Evolutionary conservation across 2,888 invertebrate genomes (phyloP).

Genomic region (Clistopyga incitator): DNA sequence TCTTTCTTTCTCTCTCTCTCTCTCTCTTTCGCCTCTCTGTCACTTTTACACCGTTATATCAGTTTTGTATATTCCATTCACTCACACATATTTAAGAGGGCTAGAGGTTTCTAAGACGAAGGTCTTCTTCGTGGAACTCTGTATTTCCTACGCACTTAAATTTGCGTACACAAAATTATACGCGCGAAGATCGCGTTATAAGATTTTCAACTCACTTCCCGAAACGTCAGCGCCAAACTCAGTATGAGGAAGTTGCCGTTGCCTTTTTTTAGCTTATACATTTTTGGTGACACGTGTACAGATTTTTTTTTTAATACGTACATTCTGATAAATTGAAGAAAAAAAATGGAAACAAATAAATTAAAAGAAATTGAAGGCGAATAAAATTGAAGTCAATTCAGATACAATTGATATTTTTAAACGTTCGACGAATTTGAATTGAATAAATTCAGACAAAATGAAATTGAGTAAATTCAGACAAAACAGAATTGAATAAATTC

Average conservation of each 20-base stretch:
- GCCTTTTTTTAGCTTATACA: not conserved
- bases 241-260: not conserved
- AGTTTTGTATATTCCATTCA: conserved; percentile 4
- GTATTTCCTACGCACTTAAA: conserved; percentile 1
- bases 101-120: conserved; percentile 6
- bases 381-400: too few relatives aligned
- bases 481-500: not conserved
- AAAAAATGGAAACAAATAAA: not conserved
- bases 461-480: not conserved
- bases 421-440: too few relatives aligned
- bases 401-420: too few relatives aligned
- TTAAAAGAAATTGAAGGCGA: not conserved
- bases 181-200: not conserved
- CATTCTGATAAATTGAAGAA: too few relatives aligned
- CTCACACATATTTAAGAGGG: not conserved
- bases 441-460: not conserved
- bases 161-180: not conserved
- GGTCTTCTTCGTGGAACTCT: conserved; percentile 30
- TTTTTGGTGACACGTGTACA: conserved; percentile 16
- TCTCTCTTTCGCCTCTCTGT: not conserved
- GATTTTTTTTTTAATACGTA: not conserved
- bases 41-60: conserved; percentile 17
- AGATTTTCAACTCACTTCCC: not conserved
- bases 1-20: not conserved
- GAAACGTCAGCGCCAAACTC: not conserved